Evolutionary conservation across 2,888 invertebrate species (phyloP), one percentile per base, ranked within the genome.

Genomic region (Galeopsomyia nigrocyanea): DNA sequence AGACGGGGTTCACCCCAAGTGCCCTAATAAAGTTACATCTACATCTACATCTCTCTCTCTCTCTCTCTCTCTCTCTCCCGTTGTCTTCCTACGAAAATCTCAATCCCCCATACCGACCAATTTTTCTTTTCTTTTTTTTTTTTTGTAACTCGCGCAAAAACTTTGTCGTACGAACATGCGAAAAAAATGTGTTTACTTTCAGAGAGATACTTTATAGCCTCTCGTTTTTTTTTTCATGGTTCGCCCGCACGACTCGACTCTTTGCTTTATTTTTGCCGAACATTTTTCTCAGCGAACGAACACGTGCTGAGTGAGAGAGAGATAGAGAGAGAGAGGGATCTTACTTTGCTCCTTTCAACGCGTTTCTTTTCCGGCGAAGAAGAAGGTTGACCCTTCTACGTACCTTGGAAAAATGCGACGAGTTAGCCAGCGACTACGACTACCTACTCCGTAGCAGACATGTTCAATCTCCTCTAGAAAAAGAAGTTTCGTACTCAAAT

Each of bases 241-340:
- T 26, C 51, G 71, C 22, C 53, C 21, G 16, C 62, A 26, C 6
- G 13, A 56, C 22, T 55, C 55, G 9, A 55, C 13, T n/a, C 53
- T 17, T 39, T 10, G 3, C 55, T 19, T 47, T 65, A 56, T 39
- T 46, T 14, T 31, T 46, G 47, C 17, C 47, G 66, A 58, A 66
- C 73, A 69, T 73, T 73, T 68, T 66, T 73, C 73, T 69, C 66
- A n/a, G 39, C 63, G 55, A 16, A 16, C 21, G 26, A 26, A 56
- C 56, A n/a, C 14, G 21, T 10, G 55, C 21, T 21, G 21, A 26
- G 26, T 5, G 26, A 5, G 55, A 6, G 9, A 21, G 19, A 17
- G n/a, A n/a, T 21, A 17, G n/a, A n/a, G 61, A 50, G n/a, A 39
- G 17, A 16, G 16, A 46, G 47, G 55, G 49, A 47, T 57, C 61